Evolutionary conservation across 2,888 invertebrate genomes (phyloP), one percentile per base, ranked within the genome.

Genomic region (Dascillus cervinus): DNA sequence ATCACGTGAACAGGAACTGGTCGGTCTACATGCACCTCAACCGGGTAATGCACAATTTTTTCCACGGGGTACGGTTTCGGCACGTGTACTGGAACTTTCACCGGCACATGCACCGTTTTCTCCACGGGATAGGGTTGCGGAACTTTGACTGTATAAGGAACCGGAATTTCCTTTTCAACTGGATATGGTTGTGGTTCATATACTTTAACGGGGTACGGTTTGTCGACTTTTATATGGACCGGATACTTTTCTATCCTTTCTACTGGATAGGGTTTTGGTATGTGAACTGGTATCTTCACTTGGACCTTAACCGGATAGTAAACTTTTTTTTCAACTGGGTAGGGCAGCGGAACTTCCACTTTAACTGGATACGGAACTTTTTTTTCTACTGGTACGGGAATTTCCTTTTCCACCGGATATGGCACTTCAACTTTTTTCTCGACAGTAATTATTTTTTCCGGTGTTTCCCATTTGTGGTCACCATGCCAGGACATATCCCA

Each of bases 171-270:
- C 43, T 71, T 72, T 41, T 68, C 68, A 4, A 83, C 75, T n/a
- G 84, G 84, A 56, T 79, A 79, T 3, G 83, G 82, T 32, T 79
- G 75, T 17, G 82, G 79, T 13, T 84, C 75, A 46, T 80, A 79
- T 1, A 84, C 78, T 26, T 76, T 72, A 3, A 82, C 71, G 5
- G 84, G 82, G 49, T 81, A 79, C 0, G 68, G 71, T 29, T 69
- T 63, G 13, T 72, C 71, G 2, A 73, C 67, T 8, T 65, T 65
- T 4, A 72, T 71, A 49, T 82, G 75, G 2, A 84, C 74, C 20
- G 73, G 75, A 44, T 76, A 75, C 1, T 79, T 82, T 0, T 83
- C 76, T 43, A 54, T 60, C 63, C 83, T 83, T 69, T 82, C 82
- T 44, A 84, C 82, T 51, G 81, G 80, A 55, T 76, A 75, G 22